These are phyloP conservation scores for Caerostris extrusa DNA, from an alignment of 1,140 invertebrate genomes.

Conservation along the genomic window DNA sequence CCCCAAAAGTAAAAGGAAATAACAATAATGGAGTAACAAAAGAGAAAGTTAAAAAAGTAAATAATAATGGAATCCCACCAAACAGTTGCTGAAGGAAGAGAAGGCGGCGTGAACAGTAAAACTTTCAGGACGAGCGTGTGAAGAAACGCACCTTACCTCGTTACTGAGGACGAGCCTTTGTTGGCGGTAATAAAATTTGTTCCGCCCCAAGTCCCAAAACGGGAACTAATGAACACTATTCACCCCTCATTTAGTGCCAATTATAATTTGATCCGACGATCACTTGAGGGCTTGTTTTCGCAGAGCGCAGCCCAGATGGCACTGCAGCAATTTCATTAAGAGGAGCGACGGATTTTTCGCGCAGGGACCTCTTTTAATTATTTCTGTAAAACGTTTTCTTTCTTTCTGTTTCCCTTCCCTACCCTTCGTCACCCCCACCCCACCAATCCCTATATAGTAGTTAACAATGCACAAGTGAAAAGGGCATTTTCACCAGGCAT, in stretches of 20 bases:
- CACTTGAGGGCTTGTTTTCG: slow-evolving; percentile 64
- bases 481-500: background rate
- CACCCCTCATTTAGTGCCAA: slow-evolving; percentile 74
- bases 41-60: slow-evolving; percentile 20
- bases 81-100: background rate
- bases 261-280: slow-evolving; percentile 75
- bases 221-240: slow-evolving; percentile 75
- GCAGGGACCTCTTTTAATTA: slow-evolving; percentile 63
- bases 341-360: slow-evolving; percentile 66
- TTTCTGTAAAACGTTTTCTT: slow-evolving; percentile 59
- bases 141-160: slow-evolving; percentile 68
- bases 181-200: slow-evolving; percentile 75
- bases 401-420: background rate
- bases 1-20: slow-evolving; percentile 53
- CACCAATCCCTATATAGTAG: too few relatives aligned
- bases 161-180: slow-evolving; percentile 58
- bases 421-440: background rate
- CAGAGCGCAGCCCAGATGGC: slow-evolving; percentile 37
- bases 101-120: slow-evolving; percentile 53
- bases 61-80: slow-evolving; percentile 11
- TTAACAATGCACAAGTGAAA: slow-evolving; percentile 22
- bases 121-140: slow-evolving; percentile 51
- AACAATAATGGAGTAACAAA: slow-evolving; percentile 34
- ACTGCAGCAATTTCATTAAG: slow-evolving; percentile 70
- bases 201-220: slow-evolving; percentile 73